Evolutionary conservation across 2,797 vertebrate species (phyloP).

Genomic region (Malacoctenus gilli): DNA sequence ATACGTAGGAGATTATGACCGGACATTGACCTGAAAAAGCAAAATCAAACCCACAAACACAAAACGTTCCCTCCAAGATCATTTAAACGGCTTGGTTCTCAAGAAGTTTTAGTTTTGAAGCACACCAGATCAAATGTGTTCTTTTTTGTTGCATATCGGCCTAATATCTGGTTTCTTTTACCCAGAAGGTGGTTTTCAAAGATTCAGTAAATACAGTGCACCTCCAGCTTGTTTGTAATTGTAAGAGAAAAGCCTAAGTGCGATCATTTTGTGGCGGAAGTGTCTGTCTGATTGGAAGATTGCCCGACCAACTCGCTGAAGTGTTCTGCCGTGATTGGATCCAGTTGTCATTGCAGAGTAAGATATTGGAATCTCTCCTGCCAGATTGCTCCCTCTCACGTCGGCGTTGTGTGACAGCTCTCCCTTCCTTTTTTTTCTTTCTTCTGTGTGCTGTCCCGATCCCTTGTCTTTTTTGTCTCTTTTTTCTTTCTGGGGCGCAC

Average conservation of each 20-base stretch:
- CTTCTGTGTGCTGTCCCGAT: slow-evolving; percentile 49
- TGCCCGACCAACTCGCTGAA: slow-evolving; percentile 49
- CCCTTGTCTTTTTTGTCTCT: slow-evolving; percentile 5
- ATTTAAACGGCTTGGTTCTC: too few species aligned
- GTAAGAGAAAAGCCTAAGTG: slow-evolving; percentile 44
- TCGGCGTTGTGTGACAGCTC: slow-evolving; percentile 69
- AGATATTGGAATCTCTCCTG: slow-evolving; percentile 68
- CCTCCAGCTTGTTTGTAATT: slow-evolving; percentile 34
- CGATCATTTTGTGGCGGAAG: slow-evolving; percentile 49
- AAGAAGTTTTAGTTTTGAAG: too few species aligned
- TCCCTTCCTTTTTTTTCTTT: slow-evolving; percentile 60
- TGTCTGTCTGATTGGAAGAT: slow-evolving; percentile 64
- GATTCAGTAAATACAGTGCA: slow-evolving; percentile 1
- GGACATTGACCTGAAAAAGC: too few species aligned
- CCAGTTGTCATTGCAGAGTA: slow-evolving; percentile 70
- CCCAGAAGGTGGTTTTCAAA: slow-evolving; percentile 18
- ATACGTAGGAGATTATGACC: too few species aligned
- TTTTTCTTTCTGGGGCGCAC: slow-evolving; percentile 31
- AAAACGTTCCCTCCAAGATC: too few species aligned
- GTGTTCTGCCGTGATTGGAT: slow-evolving; percentile 68
- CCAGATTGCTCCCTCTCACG: slow-evolving; percentile 70
- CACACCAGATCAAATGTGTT: slow-evolving; percentile 1
- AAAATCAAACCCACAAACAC: too few species aligned
- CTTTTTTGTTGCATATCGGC: slow-evolving; percentile 3
- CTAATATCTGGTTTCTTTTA: not conserved